A percentile compares a stretch with the other conserved stretches of the same genome.
Evolutionary conservation across 2,113 vertebrate genomes (phyloP).

Genomic region (Sclerurus mexicanus): DNA sequence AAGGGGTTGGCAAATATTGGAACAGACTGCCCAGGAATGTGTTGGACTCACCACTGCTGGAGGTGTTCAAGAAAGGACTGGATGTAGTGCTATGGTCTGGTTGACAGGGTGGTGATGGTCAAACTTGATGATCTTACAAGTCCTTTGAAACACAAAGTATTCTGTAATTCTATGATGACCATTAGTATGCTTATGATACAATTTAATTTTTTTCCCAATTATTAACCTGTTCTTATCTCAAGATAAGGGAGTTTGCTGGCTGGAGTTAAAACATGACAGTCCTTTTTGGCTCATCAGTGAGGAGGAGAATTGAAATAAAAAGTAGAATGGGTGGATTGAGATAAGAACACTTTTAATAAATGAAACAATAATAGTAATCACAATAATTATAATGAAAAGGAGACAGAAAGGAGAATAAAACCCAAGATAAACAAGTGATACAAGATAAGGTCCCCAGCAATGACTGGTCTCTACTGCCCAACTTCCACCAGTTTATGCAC

Average conservation of each 20-base stretch:
- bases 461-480: no score
- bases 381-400: neutral
- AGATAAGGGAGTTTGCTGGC: neutral
- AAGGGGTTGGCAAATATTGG: neutral
- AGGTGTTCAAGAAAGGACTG: neutral
- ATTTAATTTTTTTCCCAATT: neutral
- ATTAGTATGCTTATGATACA: neutral
- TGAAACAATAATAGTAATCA: neutral
- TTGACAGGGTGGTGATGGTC: neutral
- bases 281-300: neutral
- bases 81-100: neutral
- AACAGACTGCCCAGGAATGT: fast-evolving
- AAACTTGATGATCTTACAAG: neutral
- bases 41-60: neutral
- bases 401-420: neutral
- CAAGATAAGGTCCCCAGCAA: neutral
- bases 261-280: neutral
- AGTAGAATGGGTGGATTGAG: neutral
- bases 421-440: neutral
- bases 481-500: neutral
- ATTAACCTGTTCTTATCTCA: neutral
- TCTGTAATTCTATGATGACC: neutral
- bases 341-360: neutral
- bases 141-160: neutral
- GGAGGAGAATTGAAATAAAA: neutral